A percentile compares a stretch with the other conserved stretches of the same genome.
Conservation (phyloP, 2,113 vertebrate species). For the Pelusios castaneus region DNA sequence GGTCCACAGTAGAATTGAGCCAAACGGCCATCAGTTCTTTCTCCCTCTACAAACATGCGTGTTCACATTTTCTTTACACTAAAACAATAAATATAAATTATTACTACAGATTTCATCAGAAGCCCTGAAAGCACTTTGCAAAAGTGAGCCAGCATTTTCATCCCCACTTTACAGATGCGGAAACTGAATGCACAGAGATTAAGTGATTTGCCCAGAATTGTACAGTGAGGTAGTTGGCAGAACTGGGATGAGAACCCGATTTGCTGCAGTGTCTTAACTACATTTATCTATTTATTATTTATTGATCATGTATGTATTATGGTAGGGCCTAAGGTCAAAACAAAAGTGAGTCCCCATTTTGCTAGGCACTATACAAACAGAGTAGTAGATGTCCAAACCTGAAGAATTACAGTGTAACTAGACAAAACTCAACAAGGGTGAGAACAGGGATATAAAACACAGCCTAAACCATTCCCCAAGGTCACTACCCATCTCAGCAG, state of each 20-base stretch:
- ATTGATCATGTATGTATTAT: neutral
- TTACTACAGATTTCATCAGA: neutral
- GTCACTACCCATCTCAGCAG: too few species aligned
- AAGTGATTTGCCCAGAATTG: neutral
- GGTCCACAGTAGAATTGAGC: neutral
- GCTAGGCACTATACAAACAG: neutral
- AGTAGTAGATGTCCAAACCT: neutral
- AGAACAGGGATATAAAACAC: neutral
- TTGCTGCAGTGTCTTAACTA: neutral
- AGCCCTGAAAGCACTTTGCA: neutral
- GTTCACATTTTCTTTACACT: neutral
- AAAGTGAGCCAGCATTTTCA: slow-evolving; percentile 11
- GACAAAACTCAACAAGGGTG: neutral
- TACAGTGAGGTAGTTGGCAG: neutral
- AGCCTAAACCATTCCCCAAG: neutral
- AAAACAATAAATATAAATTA: neutral
- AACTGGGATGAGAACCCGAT: neutral
- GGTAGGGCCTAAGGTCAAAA: neutral
- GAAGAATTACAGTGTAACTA: neutral
- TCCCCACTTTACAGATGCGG: neutral
- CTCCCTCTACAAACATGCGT: neutral
- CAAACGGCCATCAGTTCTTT: neutral
- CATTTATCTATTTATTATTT: neutral
- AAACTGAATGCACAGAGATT: neutral
- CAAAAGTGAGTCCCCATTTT: neutral